Percentiles rank a stretch among this genome's conserved stretches.
phyloP scores from a whole-genome alignment of 2,888 invertebrate genomes.

The Erebia epiphron region DNA sequence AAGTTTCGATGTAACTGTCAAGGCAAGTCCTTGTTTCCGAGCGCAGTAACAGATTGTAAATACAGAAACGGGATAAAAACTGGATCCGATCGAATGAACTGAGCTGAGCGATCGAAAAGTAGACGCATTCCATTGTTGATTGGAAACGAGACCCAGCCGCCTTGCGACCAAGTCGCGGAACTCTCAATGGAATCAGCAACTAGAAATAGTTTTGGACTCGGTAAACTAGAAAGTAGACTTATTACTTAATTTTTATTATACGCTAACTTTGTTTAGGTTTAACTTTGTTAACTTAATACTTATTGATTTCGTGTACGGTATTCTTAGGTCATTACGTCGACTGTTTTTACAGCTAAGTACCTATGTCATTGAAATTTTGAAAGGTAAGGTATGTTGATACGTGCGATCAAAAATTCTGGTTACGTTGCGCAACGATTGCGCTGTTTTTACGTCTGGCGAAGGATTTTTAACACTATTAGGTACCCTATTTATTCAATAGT shows the following conservation, averaged over 20 bases:
- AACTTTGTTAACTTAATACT: no score
- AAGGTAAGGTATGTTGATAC: no score
- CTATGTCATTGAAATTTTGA: no score
- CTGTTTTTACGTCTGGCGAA: no score
- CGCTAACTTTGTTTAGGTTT: no score
- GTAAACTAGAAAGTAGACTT: slow-evolving; percentile 40
- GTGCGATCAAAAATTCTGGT: no score
- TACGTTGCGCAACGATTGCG: no score
- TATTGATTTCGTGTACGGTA: no score
- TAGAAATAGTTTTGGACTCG: slow-evolving; percentile 54
- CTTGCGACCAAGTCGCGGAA: slow-evolving; percentile 69
- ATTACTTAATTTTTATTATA: background rate
- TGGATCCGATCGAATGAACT: slow-evolving; percentile 34
- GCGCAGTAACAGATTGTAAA: slow-evolving; percentile 52
- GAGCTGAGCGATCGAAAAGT: slow-evolving; percentile 69
- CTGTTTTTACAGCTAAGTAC: no score
- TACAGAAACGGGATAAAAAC: slow-evolving; percentile 46
- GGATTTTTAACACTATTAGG: no score
- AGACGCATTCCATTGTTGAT: slow-evolving; percentile 78
- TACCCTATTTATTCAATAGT: no score
- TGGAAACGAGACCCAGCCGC: slow-evolving; percentile 73
- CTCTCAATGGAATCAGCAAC: slow-evolving; percentile 49
- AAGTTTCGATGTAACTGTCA: slow-evolving; percentile 50
- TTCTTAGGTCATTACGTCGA: no score
- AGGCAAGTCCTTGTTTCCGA: slow-evolving; percentile 58